Evolutionary conservation across 2,113 vertebrate species (phyloP).

Genomic region (Columba livia): DNA sequence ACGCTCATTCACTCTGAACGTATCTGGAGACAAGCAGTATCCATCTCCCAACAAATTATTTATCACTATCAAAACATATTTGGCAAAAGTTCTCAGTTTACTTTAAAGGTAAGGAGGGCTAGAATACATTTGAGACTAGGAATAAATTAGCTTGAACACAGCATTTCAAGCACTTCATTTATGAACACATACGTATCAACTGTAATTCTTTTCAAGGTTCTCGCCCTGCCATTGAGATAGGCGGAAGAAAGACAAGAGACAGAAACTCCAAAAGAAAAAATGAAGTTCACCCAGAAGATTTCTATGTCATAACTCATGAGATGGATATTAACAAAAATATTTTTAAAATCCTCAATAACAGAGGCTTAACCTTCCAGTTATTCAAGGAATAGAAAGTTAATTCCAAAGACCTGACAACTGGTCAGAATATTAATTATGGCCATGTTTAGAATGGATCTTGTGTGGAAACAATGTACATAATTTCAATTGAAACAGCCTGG

Average conservation of each 20-base stretch:
- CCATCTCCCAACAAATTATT: not conserved
- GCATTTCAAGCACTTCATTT: conserved; percentile 1
- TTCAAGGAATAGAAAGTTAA: not conserved
- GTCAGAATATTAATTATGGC: not conserved
- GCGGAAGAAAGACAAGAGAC: not conserved
- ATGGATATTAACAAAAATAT: not conserved
- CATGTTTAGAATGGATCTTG: not conserved
- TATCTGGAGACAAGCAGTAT: not conserved
- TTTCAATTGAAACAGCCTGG: not conserved
- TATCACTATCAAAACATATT: conserved; percentile 13
- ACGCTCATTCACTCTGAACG: not conserved
- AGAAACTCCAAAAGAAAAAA: not conserved
- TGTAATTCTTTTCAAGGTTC: not conserved
- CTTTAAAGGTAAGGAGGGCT: conserved; percentile 6
- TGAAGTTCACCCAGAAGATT: not conserved
- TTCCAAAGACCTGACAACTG: not conserved
- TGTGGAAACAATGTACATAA: not conserved
- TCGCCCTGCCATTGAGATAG: not conserved
- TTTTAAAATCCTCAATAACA: not conserved
- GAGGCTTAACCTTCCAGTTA: not conserved
- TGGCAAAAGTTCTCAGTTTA: conserved; percentile 10
- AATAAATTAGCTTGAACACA: conserved; percentile 14
- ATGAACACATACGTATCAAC: conserved; percentile 2
- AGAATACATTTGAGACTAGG: not conserved
- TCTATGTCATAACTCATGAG: not conserved